Percentiles rank a stretch among this genome's conserved stretches.
phyloP scores from a whole-genome alignment of 2,888 invertebrate genomes.

The Salticus scenicus region DNA sequence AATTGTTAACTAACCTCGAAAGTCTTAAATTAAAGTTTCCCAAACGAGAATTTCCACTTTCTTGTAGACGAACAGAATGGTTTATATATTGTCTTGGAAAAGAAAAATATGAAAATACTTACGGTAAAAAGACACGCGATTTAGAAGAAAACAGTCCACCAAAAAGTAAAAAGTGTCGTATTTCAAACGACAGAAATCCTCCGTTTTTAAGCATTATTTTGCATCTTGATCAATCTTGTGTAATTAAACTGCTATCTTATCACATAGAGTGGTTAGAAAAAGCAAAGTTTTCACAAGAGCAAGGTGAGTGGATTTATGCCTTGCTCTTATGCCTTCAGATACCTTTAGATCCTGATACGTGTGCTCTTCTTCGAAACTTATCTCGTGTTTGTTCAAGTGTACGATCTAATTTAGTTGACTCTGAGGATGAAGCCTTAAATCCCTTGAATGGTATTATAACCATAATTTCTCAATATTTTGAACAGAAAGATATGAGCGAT shows the following conservation, averaged over 20 bases:
- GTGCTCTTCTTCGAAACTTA: conserved; percentile 81
- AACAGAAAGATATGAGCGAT: conserved; percentile 85
- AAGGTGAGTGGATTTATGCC: conserved; percentile 84
- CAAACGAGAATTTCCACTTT: not conserved
- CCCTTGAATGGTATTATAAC: conserved; percentile 85
- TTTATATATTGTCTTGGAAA: conserved; percentile 35
- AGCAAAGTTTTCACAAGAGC: conserved; percentile 37
- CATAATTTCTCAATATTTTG: conserved; percentile 84
- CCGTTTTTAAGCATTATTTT: conserved; percentile 39
- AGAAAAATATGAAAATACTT: not conserved
- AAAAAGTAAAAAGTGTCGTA: not conserved
- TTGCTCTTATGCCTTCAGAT: conserved; percentile 81
- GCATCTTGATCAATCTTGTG: conserved; percentile 4
- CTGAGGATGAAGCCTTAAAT: conserved; percentile 74
- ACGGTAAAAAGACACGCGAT: not conserved
- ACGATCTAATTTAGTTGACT: conserved; percentile 75
- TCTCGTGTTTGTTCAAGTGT: conserved; percentile 80
- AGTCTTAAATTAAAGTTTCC: conserved; percentile 31
- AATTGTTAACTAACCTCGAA: conserved; percentile 3
- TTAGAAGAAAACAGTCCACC: not conserved
- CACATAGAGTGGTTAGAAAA: conserved; percentile 41
- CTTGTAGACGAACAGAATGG: conserved; percentile 16
- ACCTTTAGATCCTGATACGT: conserved; percentile 83
- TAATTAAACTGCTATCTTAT: conserved; percentile 25
- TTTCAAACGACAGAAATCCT: not conserved